Evolutionary conservation across 2,888 invertebrate species (phyloP).

Genomic region (Erebia aethiops): DNA sequence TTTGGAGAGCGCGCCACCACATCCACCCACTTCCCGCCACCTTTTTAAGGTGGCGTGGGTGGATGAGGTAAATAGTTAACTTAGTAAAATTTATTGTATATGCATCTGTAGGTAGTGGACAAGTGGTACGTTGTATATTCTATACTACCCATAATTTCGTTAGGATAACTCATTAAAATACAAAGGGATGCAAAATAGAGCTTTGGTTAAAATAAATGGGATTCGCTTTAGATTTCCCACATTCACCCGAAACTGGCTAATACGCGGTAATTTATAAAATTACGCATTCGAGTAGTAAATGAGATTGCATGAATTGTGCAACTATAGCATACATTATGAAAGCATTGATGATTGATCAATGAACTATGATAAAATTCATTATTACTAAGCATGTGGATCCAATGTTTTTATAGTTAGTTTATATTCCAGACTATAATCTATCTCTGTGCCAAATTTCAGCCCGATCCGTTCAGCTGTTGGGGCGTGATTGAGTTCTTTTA

Average conservation of each 20-base stretch:
- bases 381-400: too few species aligned
- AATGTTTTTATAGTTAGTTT: too few species aligned
- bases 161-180: constrained; percentile 24
- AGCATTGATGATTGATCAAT: neutral
- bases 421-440: too few species aligned
- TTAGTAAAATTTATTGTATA: too few species aligned
- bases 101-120: too few species aligned
- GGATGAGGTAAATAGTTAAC: too few species aligned
- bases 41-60: too few species aligned
- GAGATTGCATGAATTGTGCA: constrained; percentile 1
- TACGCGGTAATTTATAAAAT: constrained; percentile 1
- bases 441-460: too few species aligned
- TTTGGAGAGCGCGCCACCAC: too few species aligned
- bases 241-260: constrained; percentile 1
- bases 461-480: too few species aligned
- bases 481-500: too few species aligned
- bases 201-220: constrained; percentile 2
- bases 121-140: neutral
- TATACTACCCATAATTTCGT: constrained; percentile 19
- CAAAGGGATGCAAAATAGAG: constrained; percentile 22
- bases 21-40: too few species aligned
- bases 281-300: neutral
- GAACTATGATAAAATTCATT: neutral
- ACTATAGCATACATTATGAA: neutral
- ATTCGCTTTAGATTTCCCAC: constrained; percentile 7